Conservation (phyloP, 2,888 invertebrate genomes). For the Idaea aversata region DNA sequence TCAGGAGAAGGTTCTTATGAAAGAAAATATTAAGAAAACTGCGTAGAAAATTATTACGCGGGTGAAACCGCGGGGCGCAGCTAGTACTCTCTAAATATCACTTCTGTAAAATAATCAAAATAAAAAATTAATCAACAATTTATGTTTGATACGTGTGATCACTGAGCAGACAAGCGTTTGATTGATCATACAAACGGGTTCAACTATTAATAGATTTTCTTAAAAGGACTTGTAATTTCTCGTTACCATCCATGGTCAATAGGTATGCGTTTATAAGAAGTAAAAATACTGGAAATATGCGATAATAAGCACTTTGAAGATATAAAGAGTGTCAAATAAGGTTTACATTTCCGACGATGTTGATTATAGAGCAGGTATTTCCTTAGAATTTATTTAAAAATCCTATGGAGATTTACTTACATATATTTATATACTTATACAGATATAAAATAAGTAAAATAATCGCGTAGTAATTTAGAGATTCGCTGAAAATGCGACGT, state of each 20-base stretch:
- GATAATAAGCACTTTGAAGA: not conserved
- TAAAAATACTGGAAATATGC: constrained; percentile 11
- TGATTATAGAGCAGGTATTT: not conserved
- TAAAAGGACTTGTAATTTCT: constrained; percentile 18
- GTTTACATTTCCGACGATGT: not conserved
- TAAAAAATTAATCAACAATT: too few species aligned
- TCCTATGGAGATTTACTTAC: too few species aligned
- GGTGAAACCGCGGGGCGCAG: too few species aligned
- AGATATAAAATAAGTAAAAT: too few species aligned
- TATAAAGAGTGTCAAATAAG: not conserved
- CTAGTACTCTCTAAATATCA: not conserved
- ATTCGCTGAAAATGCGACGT: not conserved
- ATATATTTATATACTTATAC: too few species aligned
- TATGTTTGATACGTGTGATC: too few species aligned
- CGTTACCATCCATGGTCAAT: constrained; percentile 19
- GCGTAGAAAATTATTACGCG: too few species aligned
- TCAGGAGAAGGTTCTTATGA: too few species aligned
- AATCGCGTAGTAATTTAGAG: not conserved
- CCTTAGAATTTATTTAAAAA: not conserved
- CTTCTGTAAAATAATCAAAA: too few species aligned
- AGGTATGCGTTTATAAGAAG: constrained; percentile 17
- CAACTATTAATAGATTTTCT: constrained; percentile 17
- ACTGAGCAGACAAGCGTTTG: not conserved
- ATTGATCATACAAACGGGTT: constrained; percentile 10
- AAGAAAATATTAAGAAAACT: too few species aligned